Evolutionary conservation across 1,140 invertebrate species (phyloP), one percentile per base, ranked within the genome.

Genomic region (Drosophila malerkotliana): DNA sequence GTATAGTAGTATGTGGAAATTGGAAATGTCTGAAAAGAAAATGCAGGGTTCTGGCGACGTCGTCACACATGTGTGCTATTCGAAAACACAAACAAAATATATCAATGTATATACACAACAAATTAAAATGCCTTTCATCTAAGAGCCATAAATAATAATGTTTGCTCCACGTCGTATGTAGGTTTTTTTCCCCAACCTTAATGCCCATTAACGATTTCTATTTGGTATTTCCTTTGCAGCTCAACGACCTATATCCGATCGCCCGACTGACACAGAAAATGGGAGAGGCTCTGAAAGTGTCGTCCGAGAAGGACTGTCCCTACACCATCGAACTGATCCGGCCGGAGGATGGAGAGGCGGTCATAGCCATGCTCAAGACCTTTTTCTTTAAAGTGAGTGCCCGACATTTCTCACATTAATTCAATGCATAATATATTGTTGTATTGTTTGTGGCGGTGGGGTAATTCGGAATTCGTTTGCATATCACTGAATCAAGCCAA

Each of bases 361-460:
- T 92, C 10, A 58, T 92, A 4, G 26, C 55, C 26, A 85, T 91
- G 76, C 78, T 92, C 7, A 91, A 85, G 69, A 77, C 47, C 21
- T 94, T 94, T 84, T 92, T 92, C 52, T 92, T 92, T 15, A 92
- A 92, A 76, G 91, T 92, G 77, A 59, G 49, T 15, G 5, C 12
- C 21, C 15, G 7, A 15, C 10, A 15, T 0, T 52, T 60, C 56
- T 8, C 51, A 72, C 48, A 34, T 39, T 18, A 21, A 34, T 39
- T 24, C 9, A 15, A 3, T 8, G 15, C 3, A 15, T 2, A 18
- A 3, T 18, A 9, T 18, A 15, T 15, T 12, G 8, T 47, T 18
- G 18, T 49, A 72, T 55, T 73, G 30, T 62, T 39, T 48, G 32
- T n/a, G 2, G 26, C 21, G 21, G 26, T 37, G 12, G 26, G 49